Conservation (phyloP, 2,797 vertebrate genomes). For the Onychomys torridus region DNA sequence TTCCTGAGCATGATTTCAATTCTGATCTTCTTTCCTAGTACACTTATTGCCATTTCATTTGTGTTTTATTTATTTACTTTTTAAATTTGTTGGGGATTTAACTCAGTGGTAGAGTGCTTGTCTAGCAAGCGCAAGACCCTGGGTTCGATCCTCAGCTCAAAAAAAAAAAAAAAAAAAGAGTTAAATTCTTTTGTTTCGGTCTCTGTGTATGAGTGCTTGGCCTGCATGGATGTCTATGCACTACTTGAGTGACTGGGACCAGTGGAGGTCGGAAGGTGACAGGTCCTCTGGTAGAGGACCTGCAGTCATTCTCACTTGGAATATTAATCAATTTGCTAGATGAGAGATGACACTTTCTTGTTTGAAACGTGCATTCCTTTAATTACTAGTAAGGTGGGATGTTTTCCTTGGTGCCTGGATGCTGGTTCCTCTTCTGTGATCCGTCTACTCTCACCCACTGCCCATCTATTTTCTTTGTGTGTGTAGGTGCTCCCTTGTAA, state of each 20-base stretch:
- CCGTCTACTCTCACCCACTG: background rate
- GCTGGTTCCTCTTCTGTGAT: background rate
- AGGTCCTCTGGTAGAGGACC: background rate
- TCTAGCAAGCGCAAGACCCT: too few species aligned
- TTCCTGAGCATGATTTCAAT: background rate
- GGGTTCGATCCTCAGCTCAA: too few species aligned
- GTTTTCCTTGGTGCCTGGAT: background rate
- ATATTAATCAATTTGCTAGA: conserved; percentile 29
- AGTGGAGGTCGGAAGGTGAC: background rate
- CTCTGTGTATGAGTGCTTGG: background rate
- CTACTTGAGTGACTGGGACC: background rate
- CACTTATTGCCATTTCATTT: background rate
- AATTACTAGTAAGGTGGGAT: background rate
- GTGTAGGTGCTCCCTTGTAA: background rate
- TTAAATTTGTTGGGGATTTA: too few species aligned
- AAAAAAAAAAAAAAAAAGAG: too few species aligned
- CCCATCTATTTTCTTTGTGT: background rate
- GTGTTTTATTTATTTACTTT: background rate
- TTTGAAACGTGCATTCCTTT: conserved; percentile 1
- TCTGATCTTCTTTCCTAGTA: background rate
- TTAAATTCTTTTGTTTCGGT: background rate
- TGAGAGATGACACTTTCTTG: background rate
- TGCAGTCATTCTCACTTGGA: conserved; percentile 17
- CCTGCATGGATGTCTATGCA: background rate
- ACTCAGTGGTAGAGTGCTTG: too few species aligned